A percentile compares a stretch with the other conserved stretches of the same genome.
Conservation (phyloP, 2,888 invertebrate genomes). For the Drosophila nigricruria region DNA sequence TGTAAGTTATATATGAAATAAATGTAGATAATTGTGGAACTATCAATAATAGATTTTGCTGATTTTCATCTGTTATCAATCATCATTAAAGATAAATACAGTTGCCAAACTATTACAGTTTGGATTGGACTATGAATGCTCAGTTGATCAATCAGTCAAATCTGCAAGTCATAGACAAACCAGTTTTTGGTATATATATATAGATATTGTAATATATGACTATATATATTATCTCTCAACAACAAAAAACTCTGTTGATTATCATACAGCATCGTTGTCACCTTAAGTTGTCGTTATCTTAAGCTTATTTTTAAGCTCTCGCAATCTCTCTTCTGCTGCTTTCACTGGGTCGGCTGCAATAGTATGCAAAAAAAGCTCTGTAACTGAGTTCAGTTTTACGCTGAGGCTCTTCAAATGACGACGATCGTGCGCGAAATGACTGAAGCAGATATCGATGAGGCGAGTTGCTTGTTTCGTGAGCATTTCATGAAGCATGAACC, state of each 20-base stretch:
- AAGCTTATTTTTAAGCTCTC: neutral
- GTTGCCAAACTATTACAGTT: neutral
- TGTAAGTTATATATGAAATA: neutral
- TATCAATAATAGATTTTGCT: neutral
- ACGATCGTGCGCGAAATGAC: constrained; percentile 36
- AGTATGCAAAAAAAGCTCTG: constrained; percentile 39
- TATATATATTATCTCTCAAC: neutral
- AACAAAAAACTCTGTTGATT: neutral
- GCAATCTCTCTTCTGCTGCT: neutral
- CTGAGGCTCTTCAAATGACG: constrained; percentile 20
- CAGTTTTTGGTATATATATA: neutral
- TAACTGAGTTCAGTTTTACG: constrained; percentile 65
- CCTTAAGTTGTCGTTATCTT: neutral
- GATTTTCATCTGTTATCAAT: neutral
- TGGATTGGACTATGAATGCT: neutral
- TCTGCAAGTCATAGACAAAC: neutral
- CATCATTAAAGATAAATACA: neutral
- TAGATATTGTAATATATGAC: neutral
- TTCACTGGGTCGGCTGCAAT: neutral
- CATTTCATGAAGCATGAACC: constrained; percentile 60
- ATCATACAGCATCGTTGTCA: neutral
- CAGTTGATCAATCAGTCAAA: neutral
- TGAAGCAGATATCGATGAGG: constrained; percentile 36
- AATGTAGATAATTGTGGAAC: neutral
- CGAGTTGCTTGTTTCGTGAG: constrained; percentile 30